These are phyloP conservation scores for Xestia c-nigrum DNA, from an alignment of 2,888 invertebrate species.

Conservation along the genomic window DNA sequence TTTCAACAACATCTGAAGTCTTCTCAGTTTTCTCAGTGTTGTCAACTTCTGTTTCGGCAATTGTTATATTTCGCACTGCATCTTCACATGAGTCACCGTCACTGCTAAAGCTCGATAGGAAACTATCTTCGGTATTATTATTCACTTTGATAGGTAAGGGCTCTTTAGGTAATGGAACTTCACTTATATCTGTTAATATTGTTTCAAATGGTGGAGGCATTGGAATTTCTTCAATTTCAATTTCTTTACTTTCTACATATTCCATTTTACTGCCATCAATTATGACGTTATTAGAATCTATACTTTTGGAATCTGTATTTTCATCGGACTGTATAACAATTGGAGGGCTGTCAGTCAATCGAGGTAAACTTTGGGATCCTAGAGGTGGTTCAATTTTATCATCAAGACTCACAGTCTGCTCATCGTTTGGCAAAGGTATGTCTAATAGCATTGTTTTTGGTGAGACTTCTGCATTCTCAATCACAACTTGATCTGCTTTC, in stretches of 20 bases:
- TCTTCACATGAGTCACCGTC: conserved; percentile 92
- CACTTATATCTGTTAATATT: conserved; percentile 82
- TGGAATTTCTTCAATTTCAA: conserved; percentile 84
- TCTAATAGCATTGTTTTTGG: conserved; percentile 81
- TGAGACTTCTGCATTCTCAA: conserved; percentile 73
- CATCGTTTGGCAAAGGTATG: conserved; percentile 84
- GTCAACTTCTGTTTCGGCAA: conserved; percentile 76
- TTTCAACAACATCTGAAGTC: conserved; percentile 77
- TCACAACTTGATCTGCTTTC: conserved; percentile 73
- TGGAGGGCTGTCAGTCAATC: conserved; percentile 92
- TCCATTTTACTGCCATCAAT: conserved; percentile 74
- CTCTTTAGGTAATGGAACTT: conserved; percentile 82
- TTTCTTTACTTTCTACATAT: conserved; percentile 75
- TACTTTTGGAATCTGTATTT: conserved; percentile 70
- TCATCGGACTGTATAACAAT: conserved; percentile 71
- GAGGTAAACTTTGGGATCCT: conserved; percentile 92
- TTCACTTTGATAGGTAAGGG: conserved; percentile 62
- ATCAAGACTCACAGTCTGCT: conserved; percentile 69
- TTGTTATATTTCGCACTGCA: conserved; percentile 95
- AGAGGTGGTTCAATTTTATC: conserved; percentile 80
- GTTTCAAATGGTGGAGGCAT: conserved; percentile 84
- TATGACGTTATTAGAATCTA: conserved; percentile 53
- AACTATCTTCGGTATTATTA: conserved; percentile 61
- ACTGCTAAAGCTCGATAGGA: conserved; percentile 63
- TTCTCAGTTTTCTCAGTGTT: conserved; percentile 76